Percentiles rank a stretch among this genome's conserved stretches.
phyloP scores from a whole-genome alignment of 2,113 vertebrate genomes.

The Puma concolor region DNA sequence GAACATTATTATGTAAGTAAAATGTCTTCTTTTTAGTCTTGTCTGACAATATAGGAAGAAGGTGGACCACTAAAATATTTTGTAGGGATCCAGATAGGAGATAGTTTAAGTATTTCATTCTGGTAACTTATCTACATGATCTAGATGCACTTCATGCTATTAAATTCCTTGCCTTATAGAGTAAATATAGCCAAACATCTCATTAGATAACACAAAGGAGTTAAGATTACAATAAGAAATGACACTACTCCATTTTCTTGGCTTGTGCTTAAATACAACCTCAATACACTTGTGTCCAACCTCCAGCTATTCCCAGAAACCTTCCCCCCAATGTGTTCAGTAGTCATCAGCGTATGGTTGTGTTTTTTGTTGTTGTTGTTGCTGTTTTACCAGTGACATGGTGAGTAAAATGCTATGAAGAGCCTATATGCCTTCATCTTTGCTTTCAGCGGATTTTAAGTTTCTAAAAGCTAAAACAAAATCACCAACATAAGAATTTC shows the following conservation, averaged over 20 bases:
- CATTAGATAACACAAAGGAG: not conserved
- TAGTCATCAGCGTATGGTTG: not conserved
- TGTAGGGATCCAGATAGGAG: not conserved
- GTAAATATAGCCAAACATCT: slow-evolving; percentile 5
- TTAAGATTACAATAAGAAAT: not conserved
- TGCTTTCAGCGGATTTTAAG: not conserved
- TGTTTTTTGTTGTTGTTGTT: not conserved
- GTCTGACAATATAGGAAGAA: not conserved
- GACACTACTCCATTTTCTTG: not conserved
- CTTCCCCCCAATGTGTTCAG: not conserved
- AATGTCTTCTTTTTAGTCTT: not conserved
- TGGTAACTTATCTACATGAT: not conserved
- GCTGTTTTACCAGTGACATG: not conserved
- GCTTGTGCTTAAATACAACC: not conserved
- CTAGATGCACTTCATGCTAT: not conserved
- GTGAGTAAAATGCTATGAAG: not conserved
- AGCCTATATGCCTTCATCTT: not conserved
- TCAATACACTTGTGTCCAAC: not conserved
- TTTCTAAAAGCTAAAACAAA: slow-evolving; percentile 44
- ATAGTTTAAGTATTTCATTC: not conserved
- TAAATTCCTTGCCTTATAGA: not conserved
- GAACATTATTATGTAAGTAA: not conserved
- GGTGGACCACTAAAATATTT: not conserved
- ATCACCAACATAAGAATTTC: not conserved
- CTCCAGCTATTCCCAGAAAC: not conserved